phyloP scores from a whole-genome alignment of 1,140 invertebrate genomes.

The Bactericera cockerelli region DNA sequence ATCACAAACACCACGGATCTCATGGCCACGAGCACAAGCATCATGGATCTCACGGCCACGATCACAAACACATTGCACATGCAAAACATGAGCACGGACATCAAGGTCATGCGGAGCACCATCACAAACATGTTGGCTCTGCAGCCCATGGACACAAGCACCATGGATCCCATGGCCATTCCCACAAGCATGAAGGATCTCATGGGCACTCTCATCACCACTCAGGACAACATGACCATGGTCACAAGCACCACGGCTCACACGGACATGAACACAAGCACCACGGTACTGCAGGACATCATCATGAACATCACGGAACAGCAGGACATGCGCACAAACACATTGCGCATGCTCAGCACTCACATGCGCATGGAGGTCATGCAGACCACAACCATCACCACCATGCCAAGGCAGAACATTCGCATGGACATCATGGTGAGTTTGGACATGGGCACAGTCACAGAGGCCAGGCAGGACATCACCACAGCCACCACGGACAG shows the following conservation, averaged over 20 bases:
- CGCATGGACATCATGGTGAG: slow-evolving; percentile 12
- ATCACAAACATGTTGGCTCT: slow-evolving; percentile 17
- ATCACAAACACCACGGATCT: slow-evolving; percentile 15
- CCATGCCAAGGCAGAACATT: slow-evolving; percentile 16
- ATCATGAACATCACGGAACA: not conserved
- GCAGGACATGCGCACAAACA: slow-evolving; percentile 14
- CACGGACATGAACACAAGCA: slow-evolving; percentile 15
- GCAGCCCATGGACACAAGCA: slow-evolving; percentile 18
- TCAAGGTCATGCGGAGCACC: slow-evolving; percentile 16
- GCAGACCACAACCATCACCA: slow-evolving; percentile 17
- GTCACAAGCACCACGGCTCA: slow-evolving; percentile 16
- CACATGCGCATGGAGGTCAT: slow-evolving; percentile 17
- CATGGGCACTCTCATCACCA: slow-evolving; percentile 17
- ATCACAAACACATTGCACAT: slow-evolving; percentile 12
- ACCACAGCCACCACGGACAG: not conserved
- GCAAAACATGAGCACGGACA: slow-evolving; percentile 17
- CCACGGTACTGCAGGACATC: slow-evolving; percentile 15
- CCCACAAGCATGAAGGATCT: slow-evolving; percentile 15
- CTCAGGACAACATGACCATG: slow-evolving; percentile 13
- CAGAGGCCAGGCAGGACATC: not conserved
- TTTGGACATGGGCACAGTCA: slow-evolving; percentile 1
- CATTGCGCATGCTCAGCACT: slow-evolving; percentile 16
- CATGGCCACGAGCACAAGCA: slow-evolving; percentile 16
- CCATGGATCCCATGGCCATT: slow-evolving; percentile 15
- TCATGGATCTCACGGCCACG: slow-evolving; percentile 9